These are phyloP conservation scores for Chitala chitala DNA, from an alignment of 2,113 vertebrate species.

Conservation along the genomic window DNA sequence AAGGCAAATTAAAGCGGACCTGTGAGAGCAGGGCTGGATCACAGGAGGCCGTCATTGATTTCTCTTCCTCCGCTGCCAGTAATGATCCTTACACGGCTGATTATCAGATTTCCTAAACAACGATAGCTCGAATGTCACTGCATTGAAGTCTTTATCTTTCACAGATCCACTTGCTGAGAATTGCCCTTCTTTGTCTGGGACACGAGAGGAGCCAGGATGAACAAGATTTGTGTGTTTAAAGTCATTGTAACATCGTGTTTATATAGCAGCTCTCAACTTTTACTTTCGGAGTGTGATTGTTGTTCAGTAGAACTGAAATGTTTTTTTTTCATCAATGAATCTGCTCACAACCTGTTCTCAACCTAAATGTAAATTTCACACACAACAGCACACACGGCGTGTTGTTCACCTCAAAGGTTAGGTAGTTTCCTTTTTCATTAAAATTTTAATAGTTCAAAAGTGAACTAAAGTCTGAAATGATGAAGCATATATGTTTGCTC, in stretches of 20 bases:
- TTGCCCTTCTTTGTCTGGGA: not conserved
- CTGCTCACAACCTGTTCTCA: too few species aligned
- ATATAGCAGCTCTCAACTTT: not conserved
- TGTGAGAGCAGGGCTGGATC: slow-evolving; percentile 6
- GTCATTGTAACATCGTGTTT: not conserved
- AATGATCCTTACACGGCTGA: slow-evolving; percentile 33
- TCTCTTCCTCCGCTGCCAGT: slow-evolving; percentile 25
- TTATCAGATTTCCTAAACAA: slow-evolving; percentile 36
- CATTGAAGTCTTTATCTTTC: not conserved
- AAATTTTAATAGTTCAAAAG: not conserved
- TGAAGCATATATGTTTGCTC: not conserved
- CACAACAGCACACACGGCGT: not conserved
- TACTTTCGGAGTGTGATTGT: not conserved
- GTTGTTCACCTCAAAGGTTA: not conserved
- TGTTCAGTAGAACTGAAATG: not conserved
- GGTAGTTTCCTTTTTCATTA: not conserved
- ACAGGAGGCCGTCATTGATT: slow-evolving; percentile 22
- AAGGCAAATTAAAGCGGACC: slow-evolving; percentile 35
- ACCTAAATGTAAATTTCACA: too few species aligned
- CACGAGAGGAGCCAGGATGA: not conserved
- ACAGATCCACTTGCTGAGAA: not conserved
- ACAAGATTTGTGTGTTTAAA: slow-evolving; percentile 2
- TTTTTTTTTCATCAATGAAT: too few species aligned
- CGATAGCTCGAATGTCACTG: slow-evolving; percentile 15
- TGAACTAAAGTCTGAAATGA: not conserved